Base-by-base conservation (phyloP, 2,888 invertebrate genomes). In the Drosophila mayaguana region DNA sequence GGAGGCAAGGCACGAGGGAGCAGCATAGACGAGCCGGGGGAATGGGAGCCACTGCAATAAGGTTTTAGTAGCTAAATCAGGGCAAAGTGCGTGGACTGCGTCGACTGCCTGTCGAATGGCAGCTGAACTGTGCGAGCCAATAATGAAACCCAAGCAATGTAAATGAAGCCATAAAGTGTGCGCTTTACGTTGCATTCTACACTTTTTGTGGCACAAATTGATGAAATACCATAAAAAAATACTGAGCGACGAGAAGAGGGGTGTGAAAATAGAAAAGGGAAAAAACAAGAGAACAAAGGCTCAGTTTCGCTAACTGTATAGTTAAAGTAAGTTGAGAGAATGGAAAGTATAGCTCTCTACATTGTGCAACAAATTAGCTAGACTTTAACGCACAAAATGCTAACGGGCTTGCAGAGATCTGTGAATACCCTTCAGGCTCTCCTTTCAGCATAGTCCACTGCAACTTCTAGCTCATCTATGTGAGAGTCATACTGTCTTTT, bases 151-250 rank as follows among this genome's bases (percentile, higher is more conserved):
- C 53, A 54, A 63, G 70, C 72, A 83, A 86, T 86, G 86, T 80
- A 78, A 86, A 88, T 88, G 86, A 86, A 86, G 86, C 88, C 86
- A 78, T 88, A 86, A 88, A 85, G 80, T 80, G 72, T 57, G 54
- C 80, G 65, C 67, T 78, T 75, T 72, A 68, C 66, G 59, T 61
- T 62, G 72, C 71, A 78, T 78, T 73, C 78, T 78, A 74, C 74
- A 80, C 72, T 73, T 72, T 78, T 50, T 63, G 63, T 48, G 54
- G 55, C 65, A 50, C 50, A 78, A 78, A 78, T 81, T 72, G 82
- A 73, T 78, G 67, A 66, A 66, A 65, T 50, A 38, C 72, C 57
- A 64, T 42, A 38, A 16, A 22, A 9, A n/a, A n/a, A 55, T n/a
- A 40, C 38, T 0, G 20, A 56, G 18, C 25, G 43, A 43, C 22